Percentiles rank a stretch among this genome's conserved stretches.
Evolutionary conservation across 2,797 vertebrate species (phyloP).

Genomic region (Valencia hispanica): DNA sequence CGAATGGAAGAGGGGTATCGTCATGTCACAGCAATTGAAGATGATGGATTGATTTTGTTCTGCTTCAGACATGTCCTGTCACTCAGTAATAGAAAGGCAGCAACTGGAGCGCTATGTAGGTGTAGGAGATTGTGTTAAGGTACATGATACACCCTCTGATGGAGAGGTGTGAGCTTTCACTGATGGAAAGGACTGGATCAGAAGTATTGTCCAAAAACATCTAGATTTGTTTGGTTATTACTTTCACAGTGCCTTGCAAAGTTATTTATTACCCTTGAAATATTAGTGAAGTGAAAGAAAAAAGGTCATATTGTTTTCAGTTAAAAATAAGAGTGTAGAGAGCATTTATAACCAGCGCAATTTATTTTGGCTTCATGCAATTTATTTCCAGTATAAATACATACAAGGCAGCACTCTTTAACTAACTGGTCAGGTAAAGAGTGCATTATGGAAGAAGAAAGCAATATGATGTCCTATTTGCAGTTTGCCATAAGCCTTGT

Average conservation of each 20-base stretch:
- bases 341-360: not conserved
- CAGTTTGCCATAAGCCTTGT: no score
- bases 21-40: conserved; percentile 50
- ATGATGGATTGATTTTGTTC: conserved; percentile 71
- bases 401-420: not conserved
- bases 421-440: not conserved
- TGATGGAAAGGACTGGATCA: conserved; percentile 9
- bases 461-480: no score
- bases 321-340: not conserved
- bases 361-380: not conserved
- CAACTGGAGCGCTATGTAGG: conserved; percentile 29
- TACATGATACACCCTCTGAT: conserved; percentile 43
- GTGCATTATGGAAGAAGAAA: no score
- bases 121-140: conserved; percentile 48
- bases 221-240: not conserved
- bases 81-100: conserved; percentile 55
- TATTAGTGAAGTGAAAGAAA: not conserved
- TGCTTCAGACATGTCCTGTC: conserved; percentile 62
- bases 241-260: not conserved
- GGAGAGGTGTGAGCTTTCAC: conserved; percentile 33
- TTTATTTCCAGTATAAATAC: not conserved
- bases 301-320: not conserved
- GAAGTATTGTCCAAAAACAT: not conserved
- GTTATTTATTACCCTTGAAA: not conserved
- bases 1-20: conserved; percentile 55